Evolutionary conservation across 2,113 vertebrate species (phyloP), one percentile per base, ranked within the genome.

Genomic region (Lota lota): DNA sequence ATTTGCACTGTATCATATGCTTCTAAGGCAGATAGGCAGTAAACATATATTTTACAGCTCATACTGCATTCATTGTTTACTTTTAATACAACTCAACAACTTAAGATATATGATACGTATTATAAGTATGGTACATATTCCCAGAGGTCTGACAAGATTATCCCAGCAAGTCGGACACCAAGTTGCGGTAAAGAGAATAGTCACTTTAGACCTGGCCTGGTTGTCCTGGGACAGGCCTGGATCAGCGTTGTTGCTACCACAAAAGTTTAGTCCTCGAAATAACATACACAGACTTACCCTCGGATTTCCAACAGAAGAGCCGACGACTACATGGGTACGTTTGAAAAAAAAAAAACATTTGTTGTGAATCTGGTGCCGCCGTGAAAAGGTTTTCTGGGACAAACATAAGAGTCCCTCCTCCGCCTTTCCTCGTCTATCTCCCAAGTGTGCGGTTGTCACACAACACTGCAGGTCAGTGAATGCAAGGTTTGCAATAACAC

Each of bases 231-330:
- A 67, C 62, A 7, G 71, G 67, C 71, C 77, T 71, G 28, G 66
- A 50, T 58, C 17, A 76, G 83, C 70, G 77, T 79, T 61, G 40
- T 21, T 1, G 16, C 63, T 19, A 53, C 14, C 63, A 79, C 73
- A 77, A 50, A 72, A 21, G n/a, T 33, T 22, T 14, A 61, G 59
- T 62, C 17, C 33, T 12, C 40, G 16, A 8, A 56, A 40, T 47
- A 33, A 63, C 64, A 72, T 11, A 60, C 2, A 63, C 64, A 65
- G 14, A 82, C 88, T 87, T 76, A 88, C 88, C 84, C 24, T 22
- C 33, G 17, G 40, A 64, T 53, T 58, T 10, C 2, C 59, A 66
- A 65, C 69, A 1, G 0, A 33, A 33, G 40, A 64, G 61, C 62
- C 75, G 73, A 22, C 63, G 33, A 47, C 74, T 77, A 66, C 69